These are phyloP conservation scores for Hyalella azteca DNA, from an alignment of 2,888 invertebrate species.

Conservation along the genomic window DNA sequence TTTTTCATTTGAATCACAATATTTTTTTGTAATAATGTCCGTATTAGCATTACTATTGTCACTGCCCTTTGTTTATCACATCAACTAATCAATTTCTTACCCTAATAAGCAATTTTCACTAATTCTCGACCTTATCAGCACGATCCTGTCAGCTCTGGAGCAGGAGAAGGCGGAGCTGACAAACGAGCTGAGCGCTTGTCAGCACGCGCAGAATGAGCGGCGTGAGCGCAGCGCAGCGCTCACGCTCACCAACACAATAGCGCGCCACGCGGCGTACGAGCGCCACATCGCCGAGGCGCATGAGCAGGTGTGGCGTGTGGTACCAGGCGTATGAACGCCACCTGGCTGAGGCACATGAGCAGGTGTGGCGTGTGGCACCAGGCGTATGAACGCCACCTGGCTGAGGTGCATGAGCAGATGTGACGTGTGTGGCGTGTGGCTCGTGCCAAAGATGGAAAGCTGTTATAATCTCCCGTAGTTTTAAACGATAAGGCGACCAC, in stretches of 20 bases:
- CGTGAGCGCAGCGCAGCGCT: slow-evolving; percentile 44
- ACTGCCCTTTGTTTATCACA: too few relatives aligned
- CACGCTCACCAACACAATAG: slow-evolving; percentile 47
- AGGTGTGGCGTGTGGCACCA: slow-evolving; percentile 50
- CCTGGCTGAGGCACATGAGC: slow-evolving; percentile 46
- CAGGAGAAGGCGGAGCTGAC: slow-evolving; percentile 44
- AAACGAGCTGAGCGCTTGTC: slow-evolving; percentile 39
- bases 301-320: slow-evolving; percentile 50
- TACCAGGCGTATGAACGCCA: slow-evolving; percentile 41
- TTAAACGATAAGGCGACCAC: too few relatives aligned
- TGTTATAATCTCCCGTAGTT: too few relatives aligned
- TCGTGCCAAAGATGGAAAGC: too few relatives aligned
- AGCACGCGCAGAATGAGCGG: slow-evolving; percentile 46
- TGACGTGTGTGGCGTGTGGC: too few relatives aligned
- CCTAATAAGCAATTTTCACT: too few relatives aligned
- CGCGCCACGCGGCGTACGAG: slow-evolving; percentile 45
- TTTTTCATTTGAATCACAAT: too few relatives aligned
- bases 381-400: slow-evolving; percentile 43
- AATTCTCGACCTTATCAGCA: too few relatives aligned
- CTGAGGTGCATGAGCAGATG: slow-evolving; percentile 48
- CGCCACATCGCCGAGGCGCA: slow-evolving; percentile 43
- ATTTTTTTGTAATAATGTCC: too few relatives aligned
- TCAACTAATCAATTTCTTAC: too few relatives aligned
- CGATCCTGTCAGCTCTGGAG: slow-evolving; percentile 46
- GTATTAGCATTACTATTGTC: too few relatives aligned